A percentile compares a stretch with the other conserved stretches of the same genome.
These are phyloP conservation scores for Hexactinellida sp. DNA, from an alignment of 37 sponge, comb jelly and placozoan species.

Conservation along the genomic window DNA sequence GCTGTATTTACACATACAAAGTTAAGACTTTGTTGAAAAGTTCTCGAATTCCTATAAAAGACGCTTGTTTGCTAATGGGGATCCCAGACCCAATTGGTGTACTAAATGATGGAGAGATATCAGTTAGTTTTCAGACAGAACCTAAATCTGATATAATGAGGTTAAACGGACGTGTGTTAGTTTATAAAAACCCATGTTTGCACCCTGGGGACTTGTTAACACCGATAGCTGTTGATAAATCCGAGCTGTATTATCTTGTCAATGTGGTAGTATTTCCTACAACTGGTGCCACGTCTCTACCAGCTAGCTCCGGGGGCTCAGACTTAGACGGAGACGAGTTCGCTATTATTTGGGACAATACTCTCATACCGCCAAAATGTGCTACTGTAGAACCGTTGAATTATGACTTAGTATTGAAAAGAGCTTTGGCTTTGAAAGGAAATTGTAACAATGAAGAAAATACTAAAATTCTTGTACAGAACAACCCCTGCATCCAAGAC, in stretches of 20 bases:
- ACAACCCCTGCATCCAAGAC: background rate
- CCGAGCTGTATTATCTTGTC: background rate
- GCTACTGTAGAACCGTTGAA: background rate
- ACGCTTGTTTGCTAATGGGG: conserved; percentile 3
- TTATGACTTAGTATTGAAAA: background rate
- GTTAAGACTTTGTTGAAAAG: background rate
- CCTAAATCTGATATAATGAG: background rate
- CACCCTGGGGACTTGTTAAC: conserved; percentile 3
- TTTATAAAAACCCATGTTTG: conserved; percentile 11
- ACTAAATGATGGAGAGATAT: background rate
- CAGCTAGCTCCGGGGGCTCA: background rate
- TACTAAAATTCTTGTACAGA: background rate
- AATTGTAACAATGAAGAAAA: background rate
- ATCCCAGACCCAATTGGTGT: background rate
- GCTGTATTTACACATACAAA: background rate
- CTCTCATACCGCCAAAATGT: background rate
- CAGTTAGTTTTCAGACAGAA: background rate
- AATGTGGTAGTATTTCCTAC: background rate
- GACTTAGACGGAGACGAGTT: background rate
- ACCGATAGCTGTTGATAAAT: background rate
- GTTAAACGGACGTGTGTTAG: background rate
- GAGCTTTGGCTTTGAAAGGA: background rate
- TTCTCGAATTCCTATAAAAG: background rate
- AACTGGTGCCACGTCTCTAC: background rate
- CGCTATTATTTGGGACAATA: background rate